A percentile compares a stretch with the other conserved stretches of the same genome.
phyloP scores from a whole-genome alignment of 2,888 invertebrate species.

The Apamea sordens region DNA sequence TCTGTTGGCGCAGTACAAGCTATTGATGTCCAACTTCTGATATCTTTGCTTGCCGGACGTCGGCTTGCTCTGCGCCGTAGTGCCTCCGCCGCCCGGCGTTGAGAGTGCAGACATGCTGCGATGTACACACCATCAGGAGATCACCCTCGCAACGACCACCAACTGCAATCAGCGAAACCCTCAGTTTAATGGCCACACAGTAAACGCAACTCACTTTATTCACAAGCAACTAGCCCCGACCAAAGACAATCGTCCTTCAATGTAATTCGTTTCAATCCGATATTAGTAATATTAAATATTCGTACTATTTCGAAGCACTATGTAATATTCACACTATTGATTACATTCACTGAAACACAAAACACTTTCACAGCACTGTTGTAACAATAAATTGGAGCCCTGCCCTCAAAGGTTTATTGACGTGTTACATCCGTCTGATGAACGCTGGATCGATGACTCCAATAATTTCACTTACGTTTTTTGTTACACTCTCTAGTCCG shows the following conservation, averaged over 20 bases:
- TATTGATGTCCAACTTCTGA: constrained; percentile 99
- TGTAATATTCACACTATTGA: constrained; percentile 64
- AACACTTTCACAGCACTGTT: constrained; percentile 86
- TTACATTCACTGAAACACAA: constrained; percentile 66
- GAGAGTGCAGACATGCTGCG: constrained; percentile 99
- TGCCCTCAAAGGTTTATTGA: constrained; percentile 88
- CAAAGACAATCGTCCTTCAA: constrained; percentile 74
- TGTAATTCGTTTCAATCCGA: constrained; percentile 58
- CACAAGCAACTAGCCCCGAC: constrained; percentile 59
- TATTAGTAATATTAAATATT: constrained; percentile 39
- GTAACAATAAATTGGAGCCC: constrained; percentile 82
- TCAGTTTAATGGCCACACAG: constrained; percentile 70
- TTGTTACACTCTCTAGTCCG: constrained; percentile 65
- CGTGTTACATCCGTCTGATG: constrained; percentile 89
- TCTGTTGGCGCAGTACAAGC: constrained; percentile 96
- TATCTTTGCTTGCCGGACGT: constrained; percentile 97
- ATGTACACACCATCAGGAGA: constrained; percentile 96
- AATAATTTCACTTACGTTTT: constrained; percentile 70
- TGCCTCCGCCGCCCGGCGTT: constrained; percentile 93
- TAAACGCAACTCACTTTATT: constrained; percentile 68
- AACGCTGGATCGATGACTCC: constrained; percentile 86
- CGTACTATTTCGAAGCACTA: constrained; percentile 37
- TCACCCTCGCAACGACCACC: constrained; percentile 89
- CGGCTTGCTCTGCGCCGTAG: constrained; percentile 90
- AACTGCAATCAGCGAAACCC: constrained; percentile 85